Conservation (phyloP, 2,113 vertebrate genomes). For the Platycercus adscitus region DNA sequence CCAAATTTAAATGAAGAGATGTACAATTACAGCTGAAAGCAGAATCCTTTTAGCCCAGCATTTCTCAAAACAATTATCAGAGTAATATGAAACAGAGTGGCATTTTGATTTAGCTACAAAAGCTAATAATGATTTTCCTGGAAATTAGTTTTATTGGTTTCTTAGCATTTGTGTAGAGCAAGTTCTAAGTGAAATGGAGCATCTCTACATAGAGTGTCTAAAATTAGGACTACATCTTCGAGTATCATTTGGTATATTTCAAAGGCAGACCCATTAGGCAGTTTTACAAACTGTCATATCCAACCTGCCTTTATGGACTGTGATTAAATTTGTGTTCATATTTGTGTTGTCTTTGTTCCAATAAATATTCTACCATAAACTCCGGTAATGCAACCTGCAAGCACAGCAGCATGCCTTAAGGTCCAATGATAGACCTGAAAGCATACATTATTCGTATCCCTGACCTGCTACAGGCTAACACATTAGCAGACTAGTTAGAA, state of each 20-base stretch:
- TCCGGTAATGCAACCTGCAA: not conserved
- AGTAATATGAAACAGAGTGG: not conserved
- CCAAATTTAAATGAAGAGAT: not conserved
- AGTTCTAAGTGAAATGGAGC: not conserved
- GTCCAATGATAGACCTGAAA: not conserved
- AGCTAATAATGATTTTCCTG: not conserved
- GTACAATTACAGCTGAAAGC: not conserved
- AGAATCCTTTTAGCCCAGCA: not conserved
- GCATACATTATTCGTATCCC: not conserved
- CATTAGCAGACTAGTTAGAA: conserved; percentile 81
- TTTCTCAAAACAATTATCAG: not conserved
- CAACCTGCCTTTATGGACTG: not conserved
- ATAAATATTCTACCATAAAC: not conserved
- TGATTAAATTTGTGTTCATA: not conserved
- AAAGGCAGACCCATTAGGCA: not conserved
- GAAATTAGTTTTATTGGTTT: not conserved
- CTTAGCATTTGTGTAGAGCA: not conserved
- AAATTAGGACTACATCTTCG: not conserved
- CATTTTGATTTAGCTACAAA: not conserved
- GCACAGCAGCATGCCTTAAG: not conserved
- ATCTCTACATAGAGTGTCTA: not conserved
- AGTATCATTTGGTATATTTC: not conserved
- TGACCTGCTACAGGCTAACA: conserved; percentile 69
- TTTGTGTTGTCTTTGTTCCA: not conserved
- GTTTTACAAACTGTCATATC: not conserved